A percentile compares a stretch with the other conserved stretches of the same genome.
These are phyloP conservation scores for Dasyornis broadbenti DNA, from an alignment of 2,113 vertebrate species.

Conservation along the genomic window DNA sequence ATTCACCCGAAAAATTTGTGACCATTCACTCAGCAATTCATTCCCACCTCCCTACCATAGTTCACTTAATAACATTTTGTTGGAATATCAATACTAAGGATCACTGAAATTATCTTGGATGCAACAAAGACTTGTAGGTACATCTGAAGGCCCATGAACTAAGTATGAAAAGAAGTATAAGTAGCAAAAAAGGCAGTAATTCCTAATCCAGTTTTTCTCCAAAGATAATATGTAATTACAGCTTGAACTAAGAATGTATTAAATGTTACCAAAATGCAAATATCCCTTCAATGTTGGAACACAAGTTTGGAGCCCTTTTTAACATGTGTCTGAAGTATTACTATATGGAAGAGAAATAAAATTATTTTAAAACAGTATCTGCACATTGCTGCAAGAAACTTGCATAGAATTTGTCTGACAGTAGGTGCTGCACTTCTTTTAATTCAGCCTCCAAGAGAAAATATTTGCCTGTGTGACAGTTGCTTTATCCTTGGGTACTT, in stretches of 20 bases:
- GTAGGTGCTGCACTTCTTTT: not conserved
- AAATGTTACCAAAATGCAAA: not conserved
- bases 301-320: not conserved
- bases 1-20: not conserved
- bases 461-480: not conserved
- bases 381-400: not conserved
- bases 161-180: not conserved
- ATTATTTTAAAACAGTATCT: not conserved
- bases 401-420: not conserved
- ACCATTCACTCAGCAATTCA: not conserved
- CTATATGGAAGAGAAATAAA: not conserved
- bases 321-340: not conserved
- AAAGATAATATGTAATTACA: not conserved
- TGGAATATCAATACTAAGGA: not conserved
- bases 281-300: not conserved
- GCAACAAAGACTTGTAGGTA: not conserved
- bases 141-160: not conserved
- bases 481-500: not conserved
- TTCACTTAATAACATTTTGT: not conserved
- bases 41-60: not conserved
- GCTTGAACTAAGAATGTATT: not conserved
- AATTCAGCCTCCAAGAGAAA: not conserved
- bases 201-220: not conserved
- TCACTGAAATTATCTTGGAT: not conserved
- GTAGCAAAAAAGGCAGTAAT: not conserved